phyloP scores from a whole-genome alignment of 2,113 vertebrate genomes.

The Panurus biarmicus region DNA sequence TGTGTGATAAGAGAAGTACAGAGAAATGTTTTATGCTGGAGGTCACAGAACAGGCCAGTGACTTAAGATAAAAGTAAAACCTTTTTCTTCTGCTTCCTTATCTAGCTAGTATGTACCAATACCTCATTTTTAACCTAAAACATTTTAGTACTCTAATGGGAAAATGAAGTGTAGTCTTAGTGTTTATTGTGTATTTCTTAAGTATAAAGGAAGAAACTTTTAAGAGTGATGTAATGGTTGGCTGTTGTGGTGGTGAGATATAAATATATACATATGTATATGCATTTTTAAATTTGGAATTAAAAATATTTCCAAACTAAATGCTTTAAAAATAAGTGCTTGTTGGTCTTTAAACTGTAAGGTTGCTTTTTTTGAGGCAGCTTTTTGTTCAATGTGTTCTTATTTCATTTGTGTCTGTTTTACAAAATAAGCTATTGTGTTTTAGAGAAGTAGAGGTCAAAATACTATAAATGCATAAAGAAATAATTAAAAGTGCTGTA shows the following conservation, averaged over 20 bases:
- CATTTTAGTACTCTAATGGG: background rate
- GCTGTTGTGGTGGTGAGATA: background rate
- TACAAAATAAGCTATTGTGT: background rate
- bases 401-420: background rate
- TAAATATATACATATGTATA: background rate
- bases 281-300: background rate
- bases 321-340: background rate
- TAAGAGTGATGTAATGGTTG: background rate
- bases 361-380: background rate
- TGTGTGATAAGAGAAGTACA: background rate
- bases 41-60: background rate
- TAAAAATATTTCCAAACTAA: background rate
- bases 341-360: background rate
- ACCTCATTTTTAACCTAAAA: background rate
- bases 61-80: background rate
- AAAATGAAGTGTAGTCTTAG: background rate
- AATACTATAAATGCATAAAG: background rate
- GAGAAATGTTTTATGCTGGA: background rate
- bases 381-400: background rate
- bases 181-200: background rate
- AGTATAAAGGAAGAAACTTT: background rate
- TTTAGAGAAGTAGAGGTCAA: background rate
- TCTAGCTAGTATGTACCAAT: background rate
- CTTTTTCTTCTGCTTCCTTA: background rate
- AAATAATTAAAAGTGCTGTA: background rate